Evolutionary conservation across 2,797 vertebrate species (phyloP).

Genomic region (Esox masquinongy): DNA sequence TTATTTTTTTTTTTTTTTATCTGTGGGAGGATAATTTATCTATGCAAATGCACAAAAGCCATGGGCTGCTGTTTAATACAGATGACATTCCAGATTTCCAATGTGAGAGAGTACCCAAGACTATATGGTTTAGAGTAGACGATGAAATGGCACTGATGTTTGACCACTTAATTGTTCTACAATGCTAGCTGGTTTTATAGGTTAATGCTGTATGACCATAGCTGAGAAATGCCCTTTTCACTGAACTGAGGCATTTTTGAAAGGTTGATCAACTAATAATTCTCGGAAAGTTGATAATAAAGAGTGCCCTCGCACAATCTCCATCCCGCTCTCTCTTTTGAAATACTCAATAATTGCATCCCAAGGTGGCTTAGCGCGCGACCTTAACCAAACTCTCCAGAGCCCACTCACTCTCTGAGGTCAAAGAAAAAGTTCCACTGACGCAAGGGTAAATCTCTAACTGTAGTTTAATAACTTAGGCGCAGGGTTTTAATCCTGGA

Average conservation of each 20-base stretch:
- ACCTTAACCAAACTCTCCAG: slow-evolving; percentile 34
- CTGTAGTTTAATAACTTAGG: slow-evolving; percentile 18
- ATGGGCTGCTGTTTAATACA: slow-evolving; percentile 36
- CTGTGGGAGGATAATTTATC: slow-evolving; percentile 36
- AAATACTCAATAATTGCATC: slow-evolving; percentile 24
- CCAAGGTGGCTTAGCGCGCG: slow-evolving; percentile 23
- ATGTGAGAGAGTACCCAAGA: slow-evolving; percentile 4
- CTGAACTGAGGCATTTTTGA: not conserved
- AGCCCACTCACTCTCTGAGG: not conserved
- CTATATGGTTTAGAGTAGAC: slow-evolving; percentile 8
- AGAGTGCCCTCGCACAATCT: not conserved
- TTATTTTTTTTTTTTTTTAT: slow-evolving; percentile 23
- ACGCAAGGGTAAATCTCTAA: not conserved
- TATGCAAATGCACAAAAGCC: slow-evolving; percentile 41
- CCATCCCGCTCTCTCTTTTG: slow-evolving; percentile 1
- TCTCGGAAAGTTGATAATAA: not conserved
- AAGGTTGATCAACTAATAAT: not conserved
- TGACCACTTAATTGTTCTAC: slow-evolving; percentile 20
- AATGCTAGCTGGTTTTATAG: not conserved
- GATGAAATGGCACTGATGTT: slow-evolving; percentile 24
- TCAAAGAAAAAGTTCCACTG: not conserved
- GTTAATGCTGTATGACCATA: not conserved
- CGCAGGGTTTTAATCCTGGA: slow-evolving; percentile 2
- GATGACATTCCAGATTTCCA: slow-evolving; percentile 19
- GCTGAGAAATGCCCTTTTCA: not conserved